Conservation (phyloP, 92 coral and sea anemone genomes). For the Phymanthus crucifer region DNA sequence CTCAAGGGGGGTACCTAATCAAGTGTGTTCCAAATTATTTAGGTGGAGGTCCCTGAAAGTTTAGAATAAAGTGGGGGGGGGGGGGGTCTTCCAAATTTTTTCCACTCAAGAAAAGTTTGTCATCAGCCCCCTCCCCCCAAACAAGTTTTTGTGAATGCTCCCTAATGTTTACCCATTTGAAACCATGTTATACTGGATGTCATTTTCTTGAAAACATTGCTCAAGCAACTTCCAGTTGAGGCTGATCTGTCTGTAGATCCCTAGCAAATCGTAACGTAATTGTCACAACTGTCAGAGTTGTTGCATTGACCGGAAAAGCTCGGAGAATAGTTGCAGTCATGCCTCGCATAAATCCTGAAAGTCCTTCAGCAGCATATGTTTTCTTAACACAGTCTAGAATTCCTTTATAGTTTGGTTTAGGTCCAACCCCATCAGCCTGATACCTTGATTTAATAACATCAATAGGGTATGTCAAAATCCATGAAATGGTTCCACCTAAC, state of each 20-base stretch:
- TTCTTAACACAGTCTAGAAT: conserved; percentile 71
- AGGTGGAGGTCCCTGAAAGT: too few species aligned
- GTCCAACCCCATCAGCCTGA: conserved; percentile 83
- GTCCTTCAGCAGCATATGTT: conserved; percentile 68
- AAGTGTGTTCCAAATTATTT: too few species aligned
- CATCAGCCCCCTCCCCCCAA: too few species aligned
- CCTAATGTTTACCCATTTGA: neutral
- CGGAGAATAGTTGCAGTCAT: conserved; percentile 75
- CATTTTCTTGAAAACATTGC: neutral
- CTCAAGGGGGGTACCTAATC: neutral
- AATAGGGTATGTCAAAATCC: conserved; percentile 77
- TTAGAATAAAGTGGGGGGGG: too few species aligned
- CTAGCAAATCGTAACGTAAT: conserved; percentile 67
- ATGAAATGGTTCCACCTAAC: conserved; percentile 77
- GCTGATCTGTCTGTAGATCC: conserved; percentile 35
- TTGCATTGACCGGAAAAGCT: conserved; percentile 95
- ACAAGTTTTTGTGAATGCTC: too few species aligned
- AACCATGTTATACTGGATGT: neutral
- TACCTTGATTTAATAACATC: conserved; percentile 87
- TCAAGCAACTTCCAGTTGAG: conserved; percentile 47
- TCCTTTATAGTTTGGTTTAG: conserved; percentile 46
- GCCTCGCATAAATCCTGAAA: conserved; percentile 70
- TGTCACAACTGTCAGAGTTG: conserved; percentile 90
- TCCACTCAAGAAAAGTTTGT: too few species aligned
- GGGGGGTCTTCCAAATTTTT: too few species aligned